Base-by-base conservation (phyloP, 1,140 invertebrate genomes). In the Drosophila nigrodunni region DNA sequence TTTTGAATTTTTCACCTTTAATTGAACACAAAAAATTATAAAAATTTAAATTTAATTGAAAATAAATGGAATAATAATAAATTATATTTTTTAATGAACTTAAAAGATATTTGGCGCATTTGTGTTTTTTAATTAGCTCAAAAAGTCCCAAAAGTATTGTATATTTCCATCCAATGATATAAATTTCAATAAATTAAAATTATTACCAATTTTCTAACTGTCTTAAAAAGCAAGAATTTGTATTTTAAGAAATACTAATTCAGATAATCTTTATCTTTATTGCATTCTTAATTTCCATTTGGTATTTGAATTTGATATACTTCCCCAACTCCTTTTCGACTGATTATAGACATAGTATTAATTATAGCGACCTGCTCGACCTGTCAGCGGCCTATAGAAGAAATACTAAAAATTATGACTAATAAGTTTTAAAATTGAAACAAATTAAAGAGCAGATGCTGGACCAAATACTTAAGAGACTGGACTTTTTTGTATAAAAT, bases 341-440 rank as follows among this genome's bases (percentile, higher is more conserved):
- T 74, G 65, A 82, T 79, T 79, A 66, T 57, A 67, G 57, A 60
- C 71, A 57, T 69, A 66, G 25, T 30, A 30, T 30, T 77, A 82
- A 77, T 78, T 71, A 70, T 54, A 49, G 55, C 21, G 59, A 61
- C 55, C 72, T 55, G 47, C 44, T 35, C 39, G 66, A 52, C 55
- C 66, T 83, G 83, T 80, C 80, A 80, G 77, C 74, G 71, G 52
- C 49, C 18, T n/a, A 10, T n/a, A 55, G 55, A 54, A 59, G 49
- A 72, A 89, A 85, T 69, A 73, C 72, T 68, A n/a, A 73, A 85
- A 88, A 81, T 85, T 85, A 88, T 88, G 68, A 85, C 74, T 85
- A 89, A 88, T 88, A 88, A 88, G 54, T 88, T 78, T 83, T 5
- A 54, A 74, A 89, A 89, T 75, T 80, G 85, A 64, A 80, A 87